A percentile compares a stretch with the other conserved stretches of the same genome.
phyloP scores from a whole-genome alignment of 2,888 invertebrate genomes.

The Cataglyphis altisquamis region DNA sequence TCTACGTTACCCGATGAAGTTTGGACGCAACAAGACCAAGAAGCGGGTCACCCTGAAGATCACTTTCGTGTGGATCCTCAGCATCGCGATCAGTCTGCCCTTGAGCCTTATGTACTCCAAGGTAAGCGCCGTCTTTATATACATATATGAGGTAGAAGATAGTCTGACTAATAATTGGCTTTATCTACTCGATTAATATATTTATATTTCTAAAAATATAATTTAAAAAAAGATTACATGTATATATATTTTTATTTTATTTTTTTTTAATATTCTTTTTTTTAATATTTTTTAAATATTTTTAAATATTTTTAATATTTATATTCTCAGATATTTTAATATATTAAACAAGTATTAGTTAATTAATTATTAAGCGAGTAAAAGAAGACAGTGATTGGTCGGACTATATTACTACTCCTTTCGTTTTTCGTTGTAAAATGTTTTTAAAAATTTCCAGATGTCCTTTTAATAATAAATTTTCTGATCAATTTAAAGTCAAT shows the following conservation, averaged over 20 bases:
- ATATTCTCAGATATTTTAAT: neutral
- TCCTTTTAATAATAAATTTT: neutral
- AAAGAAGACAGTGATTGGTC: neutral
- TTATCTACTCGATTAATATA: neutral
- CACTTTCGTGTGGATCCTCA: slow-evolving; percentile 96
- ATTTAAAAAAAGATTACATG: neutral
- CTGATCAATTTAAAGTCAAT: neutral
- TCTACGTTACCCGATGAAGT: slow-evolving; percentile 96
- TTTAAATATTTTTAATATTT: too few relatives aligned
- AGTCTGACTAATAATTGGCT: neutral
- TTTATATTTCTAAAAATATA: neutral
- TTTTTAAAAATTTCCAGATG: neutral
- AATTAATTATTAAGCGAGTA: neutral
- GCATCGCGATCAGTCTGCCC: slow-evolving; percentile 96
- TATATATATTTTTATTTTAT: neutral
- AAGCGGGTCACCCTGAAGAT: slow-evolving; percentile 95
- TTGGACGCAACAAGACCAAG: slow-evolving; percentile 95
- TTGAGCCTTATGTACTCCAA: slow-evolving; percentile 95
- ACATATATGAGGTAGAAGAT: neutral
- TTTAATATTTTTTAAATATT: too few relatives aligned
- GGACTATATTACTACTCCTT: neutral
- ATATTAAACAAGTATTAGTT: neutral
- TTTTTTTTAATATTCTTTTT: neutral
- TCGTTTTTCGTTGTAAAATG: neutral
- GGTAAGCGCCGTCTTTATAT: slow-evolving; percentile 87